These are phyloP conservation scores for Apodemia mormo DNA, from an alignment of 2,888 invertebrate species.

Conservation along the genomic window DNA sequence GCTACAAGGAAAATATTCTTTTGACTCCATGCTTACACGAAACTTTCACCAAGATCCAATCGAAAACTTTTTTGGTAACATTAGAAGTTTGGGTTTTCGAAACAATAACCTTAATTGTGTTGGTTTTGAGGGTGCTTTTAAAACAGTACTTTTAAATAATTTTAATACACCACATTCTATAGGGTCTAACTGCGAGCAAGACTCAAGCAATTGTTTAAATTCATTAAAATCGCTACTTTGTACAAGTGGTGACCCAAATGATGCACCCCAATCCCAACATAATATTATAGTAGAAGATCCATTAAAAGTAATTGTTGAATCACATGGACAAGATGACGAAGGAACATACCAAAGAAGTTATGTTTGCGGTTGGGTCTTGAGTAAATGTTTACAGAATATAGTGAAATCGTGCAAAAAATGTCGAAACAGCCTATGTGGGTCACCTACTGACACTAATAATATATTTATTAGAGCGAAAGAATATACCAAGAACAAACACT, in stretches of 20 bases:
- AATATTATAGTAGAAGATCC: neutral
- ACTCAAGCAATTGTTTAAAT: too few species aligned
- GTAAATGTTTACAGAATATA: neutral
- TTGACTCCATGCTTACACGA: neutral
- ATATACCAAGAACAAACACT: constrained; percentile 4
- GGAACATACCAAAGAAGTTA: neutral
- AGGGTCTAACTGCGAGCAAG: too few species aligned
- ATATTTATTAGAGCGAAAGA: neutral
- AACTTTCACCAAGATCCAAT: constrained; percentile 28
- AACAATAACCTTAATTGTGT: constrained; percentile 18
- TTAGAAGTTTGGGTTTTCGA: constrained; percentile 25
- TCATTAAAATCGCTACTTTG: too few species aligned
- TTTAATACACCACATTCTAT: neutral
- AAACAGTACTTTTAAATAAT: constrained; percentile 25
- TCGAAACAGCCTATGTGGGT: neutral
- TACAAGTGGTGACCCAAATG: too few species aligned
- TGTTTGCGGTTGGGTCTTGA: constrained; percentile 7
- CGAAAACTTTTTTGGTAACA: constrained; percentile 27
- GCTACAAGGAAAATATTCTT: too few species aligned
- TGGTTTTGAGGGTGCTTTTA: constrained; percentile 25
- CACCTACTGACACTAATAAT: neutral
- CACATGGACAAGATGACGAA: neutral
- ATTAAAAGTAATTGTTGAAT: too few species aligned
- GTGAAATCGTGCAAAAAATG: neutral
- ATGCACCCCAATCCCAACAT: too few species aligned